These are phyloP conservation scores for Petrolisthes manimaculis DNA, from an alignment of 2,888 invertebrate genomes.

Conservation along the genomic window DNA sequence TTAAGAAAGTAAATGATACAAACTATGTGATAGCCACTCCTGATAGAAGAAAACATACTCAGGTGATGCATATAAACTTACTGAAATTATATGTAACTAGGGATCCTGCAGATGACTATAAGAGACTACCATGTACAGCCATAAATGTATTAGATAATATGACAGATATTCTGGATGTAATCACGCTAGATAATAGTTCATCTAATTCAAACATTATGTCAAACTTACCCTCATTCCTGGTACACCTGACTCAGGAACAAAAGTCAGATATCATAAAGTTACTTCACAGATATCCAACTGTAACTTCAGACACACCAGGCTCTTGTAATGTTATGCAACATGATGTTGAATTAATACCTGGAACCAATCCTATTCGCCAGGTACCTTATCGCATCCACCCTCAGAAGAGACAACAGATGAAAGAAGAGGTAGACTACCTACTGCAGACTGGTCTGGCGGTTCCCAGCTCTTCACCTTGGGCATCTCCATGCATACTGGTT, in stretches of 20 bases:
- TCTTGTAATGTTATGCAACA: background rate
- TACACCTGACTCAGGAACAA: too few relatives aligned
- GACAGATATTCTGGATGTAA: background rate
- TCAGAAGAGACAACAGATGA: background rate
- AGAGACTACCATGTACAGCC: background rate
- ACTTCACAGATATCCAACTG: too few relatives aligned
- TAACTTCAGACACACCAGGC: background rate
- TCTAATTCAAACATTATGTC: too few relatives aligned
- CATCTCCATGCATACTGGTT: background rate
- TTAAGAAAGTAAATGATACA: background rate
- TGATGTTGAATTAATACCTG: background rate
- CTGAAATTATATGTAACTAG: background rate
- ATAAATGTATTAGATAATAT: background rate
- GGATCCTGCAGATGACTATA: background rate
- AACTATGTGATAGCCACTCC: slow-evolving; percentile 10
- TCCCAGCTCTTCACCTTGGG: background rate
- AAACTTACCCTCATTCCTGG: too few relatives aligned
- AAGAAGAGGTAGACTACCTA: background rate
- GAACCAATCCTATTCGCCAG: background rate
- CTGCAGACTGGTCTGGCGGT: background rate
- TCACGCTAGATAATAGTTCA: too few relatives aligned
- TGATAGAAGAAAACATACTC: background rate
- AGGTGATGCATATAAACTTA: background rate
- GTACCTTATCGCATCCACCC: background rate
- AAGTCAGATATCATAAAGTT: too few relatives aligned